Percentiles rank a stretch among this genome's conserved stretches.
Conservation (phyloP, 2,113 vertebrate species). For the Turnix velox region DNA sequence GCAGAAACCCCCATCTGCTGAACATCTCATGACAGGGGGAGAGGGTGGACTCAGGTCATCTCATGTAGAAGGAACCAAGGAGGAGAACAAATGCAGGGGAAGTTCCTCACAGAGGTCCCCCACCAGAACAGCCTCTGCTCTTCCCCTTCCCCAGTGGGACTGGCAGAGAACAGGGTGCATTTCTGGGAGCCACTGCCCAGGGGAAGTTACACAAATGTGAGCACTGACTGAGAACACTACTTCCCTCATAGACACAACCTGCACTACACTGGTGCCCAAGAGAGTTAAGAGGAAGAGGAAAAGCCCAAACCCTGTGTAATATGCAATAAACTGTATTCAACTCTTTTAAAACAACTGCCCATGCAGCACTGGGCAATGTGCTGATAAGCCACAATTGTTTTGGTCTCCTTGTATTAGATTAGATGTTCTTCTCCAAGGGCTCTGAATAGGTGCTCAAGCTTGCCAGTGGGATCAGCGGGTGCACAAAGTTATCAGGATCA, state of each 20-base stretch:
- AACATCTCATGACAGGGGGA: neutral
- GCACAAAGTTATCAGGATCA: neutral
- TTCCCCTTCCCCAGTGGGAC: neutral
- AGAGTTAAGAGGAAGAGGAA: conserved; percentile 28
- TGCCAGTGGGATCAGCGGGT: neutral
- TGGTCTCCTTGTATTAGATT: neutral
- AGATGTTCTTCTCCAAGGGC: neutral
- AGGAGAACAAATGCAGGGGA: neutral
- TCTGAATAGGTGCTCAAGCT: neutral
- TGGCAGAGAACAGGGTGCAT: neutral
- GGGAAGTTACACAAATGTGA: conserved; percentile 3
- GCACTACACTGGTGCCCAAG: neutral
- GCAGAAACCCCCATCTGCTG: neutral
- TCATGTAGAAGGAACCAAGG: neutral
- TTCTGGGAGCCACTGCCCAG: neutral
- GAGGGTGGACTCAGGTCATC: neutral
- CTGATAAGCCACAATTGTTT: neutral
- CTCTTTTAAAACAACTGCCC: neutral
- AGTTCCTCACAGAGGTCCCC: neutral
- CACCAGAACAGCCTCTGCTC: neutral
- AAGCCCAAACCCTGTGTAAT: neutral
- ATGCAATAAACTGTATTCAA: neutral
- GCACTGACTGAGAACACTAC: neutral
- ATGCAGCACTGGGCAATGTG: accelerated
- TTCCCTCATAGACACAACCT: neutral